A percentile compares a stretch with the other conserved stretches of the same genome.
phyloP scores from a whole-genome alignment of 2,888 invertebrate species.

The Ernsta delagoae region DNA sequence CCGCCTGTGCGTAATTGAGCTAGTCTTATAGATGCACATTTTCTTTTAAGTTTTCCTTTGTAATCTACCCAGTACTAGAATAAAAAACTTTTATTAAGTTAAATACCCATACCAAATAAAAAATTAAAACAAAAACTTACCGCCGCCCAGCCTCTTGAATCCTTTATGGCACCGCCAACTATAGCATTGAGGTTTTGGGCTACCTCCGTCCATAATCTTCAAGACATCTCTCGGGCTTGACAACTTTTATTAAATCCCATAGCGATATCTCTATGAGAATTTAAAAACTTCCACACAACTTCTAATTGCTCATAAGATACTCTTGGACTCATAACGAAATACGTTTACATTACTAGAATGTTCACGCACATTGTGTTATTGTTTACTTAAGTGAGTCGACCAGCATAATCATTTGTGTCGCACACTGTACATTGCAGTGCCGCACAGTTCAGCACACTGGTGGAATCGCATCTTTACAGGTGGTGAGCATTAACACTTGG shows the following conservation, averaged over 20 bases:
- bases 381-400: slow-evolving; percentile 39
- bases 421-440: slow-evolving; percentile 42
- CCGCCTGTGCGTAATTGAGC: too few species aligned
- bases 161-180: not conserved
- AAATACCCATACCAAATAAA: not conserved
- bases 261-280: not conserved
- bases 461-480: slow-evolving; percentile 16
- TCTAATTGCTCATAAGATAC: not conserved
- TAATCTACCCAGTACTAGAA: slow-evolving; percentile 1
- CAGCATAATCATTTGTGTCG: slow-evolving; percentile 42
- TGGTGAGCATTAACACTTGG: slow-evolving; percentile 39
- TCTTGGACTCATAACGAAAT: not conserved
- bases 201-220: not conserved
- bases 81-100: not conserved
- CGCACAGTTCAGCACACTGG: slow-evolving; percentile 35
- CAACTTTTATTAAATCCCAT: not conserved
- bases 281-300: not conserved
- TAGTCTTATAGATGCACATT: too few species aligned
- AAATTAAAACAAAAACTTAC: not conserved
- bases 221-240: not conserved
- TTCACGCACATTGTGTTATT: slow-evolving; percentile 40
- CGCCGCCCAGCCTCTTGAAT: not conserved
- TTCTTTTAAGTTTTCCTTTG: not conserved
- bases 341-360: slow-evolving; percentile 34
- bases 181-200: not conserved